Evolutionary conservation across 2,113 vertebrate species (phyloP), one percentile per base, ranked within the genome.

Genomic region (Rhinolophus sinicus): DNA sequence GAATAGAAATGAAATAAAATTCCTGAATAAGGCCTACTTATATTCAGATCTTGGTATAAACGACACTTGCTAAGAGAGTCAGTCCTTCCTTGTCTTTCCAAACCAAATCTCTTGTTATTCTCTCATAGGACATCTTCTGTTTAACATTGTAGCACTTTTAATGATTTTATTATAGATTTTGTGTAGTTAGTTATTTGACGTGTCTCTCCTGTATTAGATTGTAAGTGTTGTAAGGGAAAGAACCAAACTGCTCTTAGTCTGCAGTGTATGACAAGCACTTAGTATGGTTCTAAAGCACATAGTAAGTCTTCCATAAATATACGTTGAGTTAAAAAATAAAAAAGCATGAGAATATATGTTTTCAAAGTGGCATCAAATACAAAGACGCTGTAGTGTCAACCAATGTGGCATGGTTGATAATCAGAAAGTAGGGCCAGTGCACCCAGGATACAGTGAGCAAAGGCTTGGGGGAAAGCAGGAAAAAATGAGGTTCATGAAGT

Each of bases 11-110:
- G 62, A 85, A 94, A 75, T 35, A 44, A 65, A 82, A 62, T 50
- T 82, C 33, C 40, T 19, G 30, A 62, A 75, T 62, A 92, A 87
- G 26, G 6, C 13, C 52, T 38, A 40, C 40, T 80, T 60, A 52
- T 65, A 80, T 47, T 75, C 40, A 83, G 69, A 84, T 95, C 50
- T 87, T 87, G 52, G n/a, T 58, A 78, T 93, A 72, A 93, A 94
- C 89, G 47, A 60, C 86, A 75, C 26, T 84, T 91, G 50, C 44
- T 89, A 56, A 56, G 62, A 89, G 60, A 76, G 38, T 12, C 44
- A 76, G 38, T 12, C 44, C 12, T 78, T 65, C 54, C 13, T 69
- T 83, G 24, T 64, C 33, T 92, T 95, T 64, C 52, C 40, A 90
- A 84, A 76, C 72, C 44, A 82, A 76, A 83, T 54, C 38, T 62